Conservation (phyloP, 2,113 vertebrate genomes). For the Nyctereutes procyonoides region DNA sequence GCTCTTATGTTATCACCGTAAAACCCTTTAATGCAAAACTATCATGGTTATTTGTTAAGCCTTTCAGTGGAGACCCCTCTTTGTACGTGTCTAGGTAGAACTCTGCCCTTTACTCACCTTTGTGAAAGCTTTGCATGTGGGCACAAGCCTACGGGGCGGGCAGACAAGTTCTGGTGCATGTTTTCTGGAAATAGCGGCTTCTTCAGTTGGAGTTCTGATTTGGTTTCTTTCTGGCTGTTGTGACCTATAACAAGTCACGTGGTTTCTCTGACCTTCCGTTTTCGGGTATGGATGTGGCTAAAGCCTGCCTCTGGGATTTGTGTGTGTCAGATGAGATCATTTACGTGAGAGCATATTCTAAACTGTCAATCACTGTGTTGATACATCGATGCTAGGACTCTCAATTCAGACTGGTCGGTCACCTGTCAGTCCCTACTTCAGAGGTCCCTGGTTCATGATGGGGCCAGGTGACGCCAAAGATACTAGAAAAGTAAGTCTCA, state of each 20-base stretch:
- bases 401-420: neutral
- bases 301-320: neutral
- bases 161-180: neutral
- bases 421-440: conserved; percentile 2
- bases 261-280: neutral
- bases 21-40: neutral
- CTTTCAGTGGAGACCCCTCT: neutral
- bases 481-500: neutral
- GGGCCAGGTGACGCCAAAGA: neutral
- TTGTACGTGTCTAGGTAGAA: neutral
- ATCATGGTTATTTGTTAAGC: neutral
- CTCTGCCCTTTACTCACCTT: neutral
- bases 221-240: conserved; percentile 28
- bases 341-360: neutral
- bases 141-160: neutral
- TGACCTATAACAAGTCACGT: fast-evolving
- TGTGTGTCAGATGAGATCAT: neutral
- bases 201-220: neutral
- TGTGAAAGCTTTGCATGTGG: neutral
- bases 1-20: neutral
- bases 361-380: neutral
- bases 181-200: neutral
- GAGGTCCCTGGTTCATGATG: neutral
- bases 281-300: neutral
- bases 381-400: neutral